Percentiles rank a stretch among this genome's conserved stretches.
These are phyloP conservation scores for Orthosia incerta DNA, from an alignment of 2,888 invertebrate genomes.

Conservation along the genomic window DNA sequence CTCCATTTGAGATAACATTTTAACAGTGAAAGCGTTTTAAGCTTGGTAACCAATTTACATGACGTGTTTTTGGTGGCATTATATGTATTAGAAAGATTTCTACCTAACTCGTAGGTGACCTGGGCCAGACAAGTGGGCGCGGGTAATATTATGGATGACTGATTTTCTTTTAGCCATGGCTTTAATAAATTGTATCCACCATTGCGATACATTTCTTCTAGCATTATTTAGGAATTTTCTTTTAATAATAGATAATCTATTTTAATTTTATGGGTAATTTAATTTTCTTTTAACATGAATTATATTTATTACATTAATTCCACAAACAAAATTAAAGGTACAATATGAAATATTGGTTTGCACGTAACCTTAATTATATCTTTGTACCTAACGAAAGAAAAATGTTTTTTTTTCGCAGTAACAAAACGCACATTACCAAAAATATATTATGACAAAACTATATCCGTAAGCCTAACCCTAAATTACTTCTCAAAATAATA, in stretches of 20 bases:
- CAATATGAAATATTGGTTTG: background rate
- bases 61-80: no score
- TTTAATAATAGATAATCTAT: no score
- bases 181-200: slow-evolving; percentile 22
- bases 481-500: background rate
- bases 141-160: slow-evolving; percentile 17
- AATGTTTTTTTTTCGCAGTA: no score
- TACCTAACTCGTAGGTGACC: slow-evolving; percentile 1
- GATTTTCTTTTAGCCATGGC: slow-evolving; percentile 7
- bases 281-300: background rate
- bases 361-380: background rate
- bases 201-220: slow-evolving; percentile 4
- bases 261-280: slow-evolving; percentile 17
- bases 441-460: no score
- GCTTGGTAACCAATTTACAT: no score
- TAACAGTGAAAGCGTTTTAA: no score
- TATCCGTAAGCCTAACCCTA: no score
- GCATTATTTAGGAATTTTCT: background rate
- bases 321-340: no score
- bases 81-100: slow-evolving; percentile 1
- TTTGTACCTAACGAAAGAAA: background rate
- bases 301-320: background rate
- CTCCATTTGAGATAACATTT: no score
- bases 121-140: slow-evolving; percentile 14
- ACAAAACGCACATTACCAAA: no score